A percentile compares a stretch with the other conserved stretches of the same genome.
These are phyloP conservation scores for Catonia carolina DNA, from an alignment of 2,888 invertebrate species.

Conservation along the genomic window DNA sequence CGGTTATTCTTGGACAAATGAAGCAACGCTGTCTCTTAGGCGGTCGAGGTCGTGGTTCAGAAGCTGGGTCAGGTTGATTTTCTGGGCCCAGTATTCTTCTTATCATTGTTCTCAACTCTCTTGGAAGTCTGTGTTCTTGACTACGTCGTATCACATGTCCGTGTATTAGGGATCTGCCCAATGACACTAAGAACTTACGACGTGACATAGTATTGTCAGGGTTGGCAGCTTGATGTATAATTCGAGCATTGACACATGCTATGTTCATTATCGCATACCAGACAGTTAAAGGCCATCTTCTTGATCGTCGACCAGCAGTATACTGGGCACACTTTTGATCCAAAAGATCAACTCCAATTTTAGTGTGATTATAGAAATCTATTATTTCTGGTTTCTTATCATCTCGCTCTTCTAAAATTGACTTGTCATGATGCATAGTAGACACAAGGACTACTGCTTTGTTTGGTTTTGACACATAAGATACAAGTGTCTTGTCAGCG, in stretches of 20 bases:
- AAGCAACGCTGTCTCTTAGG: too few relatives aligned
- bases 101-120: constrained; percentile 11
- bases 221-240: constrained; percentile 11
- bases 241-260: constrained; percentile 19
- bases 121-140: constrained; percentile 11
- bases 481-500: constrained; percentile 9
- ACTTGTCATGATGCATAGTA: constrained; percentile 23
- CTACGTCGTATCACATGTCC: constrained; percentile 5
- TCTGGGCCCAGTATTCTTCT: too few relatives aligned
- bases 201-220: constrained; percentile 1
- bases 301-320: constrained; percentile 16
- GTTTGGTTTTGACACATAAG: constrained; percentile 9
- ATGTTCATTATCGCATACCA: constrained; percentile 20
- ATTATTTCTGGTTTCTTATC: constrained; percentile 24
- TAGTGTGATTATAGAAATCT: constrained; percentile 23
- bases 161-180: constrained; percentile 8
- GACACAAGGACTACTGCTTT: constrained; percentile 8
- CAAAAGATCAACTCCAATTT: constrained; percentile 22
- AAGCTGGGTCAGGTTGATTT: too few relatives aligned
- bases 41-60: too few relatives aligned
- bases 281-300: constrained; percentile 21
- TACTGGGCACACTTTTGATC: constrained; percentile 24
- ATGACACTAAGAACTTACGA: constrained; percentile 10
- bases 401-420: constrained; percentile 4
- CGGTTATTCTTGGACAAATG: too few relatives aligned